Percentiles rank a stretch among this genome's conserved stretches.
Conservation (phyloP, 2,888 invertebrate species). For the Ectropis crepuscularia region DNA sequence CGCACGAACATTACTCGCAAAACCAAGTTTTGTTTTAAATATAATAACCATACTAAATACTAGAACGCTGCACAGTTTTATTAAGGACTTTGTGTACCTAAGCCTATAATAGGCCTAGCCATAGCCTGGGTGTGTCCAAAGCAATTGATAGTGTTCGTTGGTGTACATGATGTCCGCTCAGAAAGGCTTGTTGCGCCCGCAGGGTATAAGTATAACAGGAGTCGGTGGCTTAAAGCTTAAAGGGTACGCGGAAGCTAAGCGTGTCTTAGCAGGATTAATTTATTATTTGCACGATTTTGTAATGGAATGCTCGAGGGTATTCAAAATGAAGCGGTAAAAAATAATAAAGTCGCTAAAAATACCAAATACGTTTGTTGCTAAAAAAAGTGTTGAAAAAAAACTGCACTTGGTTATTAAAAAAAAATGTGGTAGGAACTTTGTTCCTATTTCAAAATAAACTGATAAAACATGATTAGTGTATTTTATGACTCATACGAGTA, state of each 20-base stretch:
- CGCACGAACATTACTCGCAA: too few relatives aligned
- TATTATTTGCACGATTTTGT: slow-evolving; percentile 35
- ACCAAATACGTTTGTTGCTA: not conserved
- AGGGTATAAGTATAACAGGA: slow-evolving; percentile 55
- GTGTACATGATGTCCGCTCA: slow-evolving; percentile 63
- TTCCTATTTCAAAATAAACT: too few relatives aligned
- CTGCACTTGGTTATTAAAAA: not conserved
- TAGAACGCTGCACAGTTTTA: slow-evolving; percentile 37
- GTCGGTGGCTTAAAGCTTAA: slow-evolving; percentile 45
- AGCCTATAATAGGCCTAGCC: slow-evolving; percentile 67
- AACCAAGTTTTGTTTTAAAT: too few relatives aligned
- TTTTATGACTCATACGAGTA: too few relatives aligned
- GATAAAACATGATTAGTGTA: too few relatives aligned
- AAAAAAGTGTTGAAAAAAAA: not conserved
- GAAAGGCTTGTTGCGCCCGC: slow-evolving; percentile 55
- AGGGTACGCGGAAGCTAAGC: slow-evolving; percentile 43
- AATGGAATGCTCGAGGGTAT: slow-evolving; percentile 17
- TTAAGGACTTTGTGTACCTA: slow-evolving; percentile 45
- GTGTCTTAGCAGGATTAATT: slow-evolving; percentile 42
- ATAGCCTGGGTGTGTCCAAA: slow-evolving; percentile 79
- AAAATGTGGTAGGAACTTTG: not conserved
- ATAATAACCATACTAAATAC: not conserved
- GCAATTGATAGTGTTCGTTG: slow-evolving; percentile 66
- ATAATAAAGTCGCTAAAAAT: not conserved
- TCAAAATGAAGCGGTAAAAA: slow-evolving; percentile 6